Evolutionary conservation across 2,797 vertebrate species (phyloP), one percentile per base, ranked within the genome.

Genomic region (Notoglanidium macrostoma): DNA sequence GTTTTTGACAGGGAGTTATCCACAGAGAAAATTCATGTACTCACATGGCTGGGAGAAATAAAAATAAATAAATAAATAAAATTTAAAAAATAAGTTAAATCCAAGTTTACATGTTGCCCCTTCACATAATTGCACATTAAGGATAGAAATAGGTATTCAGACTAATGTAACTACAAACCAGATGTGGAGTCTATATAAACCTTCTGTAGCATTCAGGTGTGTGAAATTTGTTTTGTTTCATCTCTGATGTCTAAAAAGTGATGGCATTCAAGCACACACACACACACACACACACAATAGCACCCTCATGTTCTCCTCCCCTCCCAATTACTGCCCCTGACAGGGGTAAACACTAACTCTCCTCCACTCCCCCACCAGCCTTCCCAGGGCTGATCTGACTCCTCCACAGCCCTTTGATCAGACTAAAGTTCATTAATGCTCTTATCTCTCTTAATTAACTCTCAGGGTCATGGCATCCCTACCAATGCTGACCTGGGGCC

Each of bases 371-470:
- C 44, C 51, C 87, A 51, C 21, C 49, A 82, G 55, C 74, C 51
- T 70, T 72, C 80, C 80, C 74, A 70, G 51, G 87, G 76, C 80
- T 76, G 84, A 59, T 85, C 55, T 74, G 70, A 61, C 83, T 85
- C 78, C 81, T 87, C 87, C 85, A 84, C 65, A 44, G 83, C 72
- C 86, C 92, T 93, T 92, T 93, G 91, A 93, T 92, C 92, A 88
- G 89, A 72, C 89, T 76, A 81, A 83, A 86, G 86, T 90, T 92
- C 91, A 92, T 93, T 92, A 93, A 90, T 90, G 88, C 88, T 91
- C 91, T 92, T 91, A 93, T 92, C 92, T 92, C 88, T 87, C 90
- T 91, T 93, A 92, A 93, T 93, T 92, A 93, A 90, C 92, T 91
- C 87, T 89, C 86, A 86, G 90, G 91, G 91, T 92, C 91, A 90